These are phyloP conservation scores for Heterotilapia buettikoferi DNA, from an alignment of 2,113 vertebrate species.

Conservation along the genomic window DNA sequence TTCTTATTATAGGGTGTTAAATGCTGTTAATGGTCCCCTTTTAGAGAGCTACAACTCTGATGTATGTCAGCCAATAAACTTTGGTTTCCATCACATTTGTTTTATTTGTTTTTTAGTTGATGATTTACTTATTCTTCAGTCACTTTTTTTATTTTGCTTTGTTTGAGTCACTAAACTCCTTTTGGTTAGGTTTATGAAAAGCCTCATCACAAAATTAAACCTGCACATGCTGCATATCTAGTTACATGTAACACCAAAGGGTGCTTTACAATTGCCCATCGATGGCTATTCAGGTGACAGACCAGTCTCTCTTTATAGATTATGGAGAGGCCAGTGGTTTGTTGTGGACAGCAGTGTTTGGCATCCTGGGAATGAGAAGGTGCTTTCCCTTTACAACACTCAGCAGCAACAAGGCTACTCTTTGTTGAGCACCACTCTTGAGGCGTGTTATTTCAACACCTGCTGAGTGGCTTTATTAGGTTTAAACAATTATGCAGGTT, in stretches of 20 bases:
- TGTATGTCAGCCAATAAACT: neutral
- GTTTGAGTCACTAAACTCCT: neutral
- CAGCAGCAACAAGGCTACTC: neutral
- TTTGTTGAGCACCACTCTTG: neutral
- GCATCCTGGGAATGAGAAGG: neutral
- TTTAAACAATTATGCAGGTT: neutral
- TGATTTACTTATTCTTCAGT: neutral
- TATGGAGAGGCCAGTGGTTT: neutral
- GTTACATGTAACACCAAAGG: neutral
- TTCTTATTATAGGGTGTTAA: neutral
- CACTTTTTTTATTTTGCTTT: neutral
- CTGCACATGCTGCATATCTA: neutral
- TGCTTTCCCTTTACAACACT: neutral
- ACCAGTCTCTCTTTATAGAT: neutral
- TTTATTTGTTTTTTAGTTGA: neutral
- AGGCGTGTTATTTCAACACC: neutral
- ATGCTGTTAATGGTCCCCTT: neutral
- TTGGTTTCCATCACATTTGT: neutral
- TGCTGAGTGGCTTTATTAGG: neutral
- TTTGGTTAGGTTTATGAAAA: neutral
- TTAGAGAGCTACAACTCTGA: neutral
- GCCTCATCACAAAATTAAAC: neutral
- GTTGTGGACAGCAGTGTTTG: neutral
- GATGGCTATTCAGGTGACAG: neutral
- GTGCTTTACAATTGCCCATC: neutral